phyloP scores from a whole-genome alignment of 2,888 invertebrate genomes.

The Amblyjoppa fuscipennis region DNA sequence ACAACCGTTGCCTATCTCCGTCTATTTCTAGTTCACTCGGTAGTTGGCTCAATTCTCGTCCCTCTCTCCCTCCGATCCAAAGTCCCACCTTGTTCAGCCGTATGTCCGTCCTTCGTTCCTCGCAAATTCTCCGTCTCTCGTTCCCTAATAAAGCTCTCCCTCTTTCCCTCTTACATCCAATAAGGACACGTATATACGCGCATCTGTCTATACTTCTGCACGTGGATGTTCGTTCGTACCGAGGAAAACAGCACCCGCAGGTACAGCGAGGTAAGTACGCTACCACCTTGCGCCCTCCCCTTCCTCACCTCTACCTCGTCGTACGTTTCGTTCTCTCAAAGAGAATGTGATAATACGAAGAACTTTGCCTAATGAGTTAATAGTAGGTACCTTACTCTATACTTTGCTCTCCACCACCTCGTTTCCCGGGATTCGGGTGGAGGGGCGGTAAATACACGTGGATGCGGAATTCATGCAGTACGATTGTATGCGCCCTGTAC shows the following conservation, averaged over 20 bases:
- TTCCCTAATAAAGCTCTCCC: conserved; percentile 62
- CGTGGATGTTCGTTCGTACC: conserved; percentile 11
- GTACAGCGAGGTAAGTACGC: conserved; percentile 65
- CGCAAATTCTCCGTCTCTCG: conserved; percentile 44
- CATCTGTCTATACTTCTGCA: conserved; percentile 16
- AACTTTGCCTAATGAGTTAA: conserved; percentile 82
- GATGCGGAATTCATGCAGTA: not conserved
- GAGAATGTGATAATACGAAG: conserved; percentile 80
- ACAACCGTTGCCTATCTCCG: conserved; percentile 38
- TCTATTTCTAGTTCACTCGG: conserved; percentile 56
- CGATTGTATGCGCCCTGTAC: not conserved
- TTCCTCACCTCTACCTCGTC: conserved; percentile 17
- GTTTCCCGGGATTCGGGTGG: conserved; percentile 31
- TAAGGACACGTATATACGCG: conserved; percentile 25
- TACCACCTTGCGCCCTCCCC: conserved; percentile 1
- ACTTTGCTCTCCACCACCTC: conserved; percentile 57
- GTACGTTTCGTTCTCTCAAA: conserved; percentile 76
- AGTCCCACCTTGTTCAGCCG: conserved; percentile 46
- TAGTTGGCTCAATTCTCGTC: conserved; percentile 37
- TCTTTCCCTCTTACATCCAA: conserved; percentile 44
- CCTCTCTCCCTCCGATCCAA: conserved; percentile 34
- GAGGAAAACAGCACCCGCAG: conserved; percentile 66
- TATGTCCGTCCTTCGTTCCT: conserved; percentile 25
- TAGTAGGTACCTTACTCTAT: conserved; percentile 78
- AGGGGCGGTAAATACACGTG: conserved; percentile 42